phyloP scores from a whole-genome alignment of 2,113 vertebrate genomes.

The Gymnorhina tibicen region DNA sequence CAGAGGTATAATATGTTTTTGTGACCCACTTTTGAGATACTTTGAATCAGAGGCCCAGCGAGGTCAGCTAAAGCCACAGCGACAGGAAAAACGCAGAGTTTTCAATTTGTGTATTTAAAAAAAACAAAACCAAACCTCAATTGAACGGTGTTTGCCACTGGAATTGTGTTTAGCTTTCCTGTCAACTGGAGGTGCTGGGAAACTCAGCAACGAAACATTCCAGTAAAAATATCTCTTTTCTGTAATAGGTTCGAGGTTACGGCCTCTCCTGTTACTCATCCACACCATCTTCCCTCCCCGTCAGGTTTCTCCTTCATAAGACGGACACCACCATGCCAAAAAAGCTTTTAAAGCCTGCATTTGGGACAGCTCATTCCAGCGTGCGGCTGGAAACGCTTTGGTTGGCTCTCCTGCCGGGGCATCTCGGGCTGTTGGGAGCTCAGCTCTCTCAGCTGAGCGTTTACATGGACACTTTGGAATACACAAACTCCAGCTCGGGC shows the following conservation, averaged over 20 bases:
- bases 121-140: not conserved
- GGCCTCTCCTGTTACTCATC: not conserved
- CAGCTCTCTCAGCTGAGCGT: not conserved
- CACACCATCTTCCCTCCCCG: not conserved
- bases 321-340: not conserved
- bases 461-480: not conserved
- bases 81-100: not conserved
- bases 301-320: not conserved
- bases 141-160: not conserved
- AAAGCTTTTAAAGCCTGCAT: constrained; percentile 48
- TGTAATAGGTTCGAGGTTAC: not conserved
- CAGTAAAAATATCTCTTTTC: constrained; percentile 22
- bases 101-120: not conserved
- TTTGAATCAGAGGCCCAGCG: not conserved
- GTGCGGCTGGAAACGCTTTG: not conserved
- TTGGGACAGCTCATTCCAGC: not conserved
- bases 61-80: not conserved
- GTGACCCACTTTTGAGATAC: not conserved
- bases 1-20: not conserved
- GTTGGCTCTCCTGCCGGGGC: not conserved
- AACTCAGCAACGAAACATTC: not conserved
- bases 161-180: not conserved
- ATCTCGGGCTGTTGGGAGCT: not conserved
- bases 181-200: not conserved
- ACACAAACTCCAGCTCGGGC: not conserved